A percentile compares a stretch with the other conserved stretches of the same genome.
These are phyloP conservation scores for Andrena bucephala DNA, from an alignment of 2,888 invertebrate species.

Conservation along the genomic window DNA sequence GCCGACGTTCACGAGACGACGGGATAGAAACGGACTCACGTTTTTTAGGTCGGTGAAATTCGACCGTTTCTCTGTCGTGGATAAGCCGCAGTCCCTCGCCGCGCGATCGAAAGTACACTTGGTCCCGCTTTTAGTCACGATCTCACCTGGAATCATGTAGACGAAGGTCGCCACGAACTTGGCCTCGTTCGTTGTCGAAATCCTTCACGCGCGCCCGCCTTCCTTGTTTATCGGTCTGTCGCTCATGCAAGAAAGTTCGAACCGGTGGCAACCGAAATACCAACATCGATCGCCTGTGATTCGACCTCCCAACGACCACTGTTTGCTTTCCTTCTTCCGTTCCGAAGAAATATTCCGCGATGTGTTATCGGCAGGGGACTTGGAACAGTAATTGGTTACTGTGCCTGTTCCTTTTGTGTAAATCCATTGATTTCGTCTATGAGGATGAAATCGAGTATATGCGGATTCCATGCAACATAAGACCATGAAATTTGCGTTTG, in stretches of 20 bases:
- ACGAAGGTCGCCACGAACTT: constrained; percentile 61
- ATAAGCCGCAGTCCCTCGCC: constrained; percentile 30
- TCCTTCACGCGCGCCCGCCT: constrained; percentile 5
- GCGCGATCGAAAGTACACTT: constrained; percentile 76
- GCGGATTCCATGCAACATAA: too few species aligned
- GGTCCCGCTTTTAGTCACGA: constrained; percentile 71
- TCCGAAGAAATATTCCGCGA: background rate
- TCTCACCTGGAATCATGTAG: constrained; percentile 46
- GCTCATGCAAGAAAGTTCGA: constrained; percentile 18
- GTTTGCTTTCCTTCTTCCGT: background rate
- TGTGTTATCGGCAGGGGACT: too few species aligned
- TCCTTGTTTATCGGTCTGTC: constrained; percentile 32
- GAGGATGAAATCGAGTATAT: too few species aligned
- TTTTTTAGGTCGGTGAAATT: constrained; percentile 83
- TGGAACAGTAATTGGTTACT: too few species aligned
- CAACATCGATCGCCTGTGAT: constrained; percentile 6
- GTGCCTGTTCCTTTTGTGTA: too few species aligned
- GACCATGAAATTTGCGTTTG: too few species aligned
- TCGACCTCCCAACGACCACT: constrained; percentile 1
- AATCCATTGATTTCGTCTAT: too few species aligned
- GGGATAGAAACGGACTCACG: constrained; percentile 32
- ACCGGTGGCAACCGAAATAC: background rate
- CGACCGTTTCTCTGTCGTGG: constrained; percentile 67
- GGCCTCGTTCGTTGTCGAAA: constrained; percentile 52
- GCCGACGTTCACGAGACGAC: constrained; percentile 41